A percentile compares a stretch with the other conserved stretches of the same genome.
phyloP scores from a whole-genome alignment of 1,140 invertebrate species.

The Lordiphosa collinella region DNA sequence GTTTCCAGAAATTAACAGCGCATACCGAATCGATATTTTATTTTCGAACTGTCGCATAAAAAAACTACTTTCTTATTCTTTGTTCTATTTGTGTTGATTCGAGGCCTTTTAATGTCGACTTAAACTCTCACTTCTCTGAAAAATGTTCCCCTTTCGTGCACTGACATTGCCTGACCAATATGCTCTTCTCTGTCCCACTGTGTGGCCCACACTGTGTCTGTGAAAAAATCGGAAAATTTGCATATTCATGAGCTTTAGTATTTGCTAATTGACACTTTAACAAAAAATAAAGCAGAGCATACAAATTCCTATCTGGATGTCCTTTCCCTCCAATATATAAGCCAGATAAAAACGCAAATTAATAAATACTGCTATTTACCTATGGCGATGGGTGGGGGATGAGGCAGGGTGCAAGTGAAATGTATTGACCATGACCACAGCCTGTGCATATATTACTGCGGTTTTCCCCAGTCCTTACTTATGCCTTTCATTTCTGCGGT shows the following conservation, averaged over 20 bases:
- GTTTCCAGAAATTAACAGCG: too few species aligned
- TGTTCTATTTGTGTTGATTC: too few species aligned
- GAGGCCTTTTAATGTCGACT: too few species aligned
- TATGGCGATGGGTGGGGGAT: constrained; percentile 3
- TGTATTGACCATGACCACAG: constrained; percentile 31
- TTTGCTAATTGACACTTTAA: constrained; percentile 72
- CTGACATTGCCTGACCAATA: constrained; percentile 8
- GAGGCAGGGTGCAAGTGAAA: neutral
- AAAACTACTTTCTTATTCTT: too few species aligned
- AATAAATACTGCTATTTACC: constrained; percentile 47
- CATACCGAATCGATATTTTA: too few species aligned
- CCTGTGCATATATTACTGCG: constrained; percentile 50
- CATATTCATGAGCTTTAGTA: constrained; percentile 76
- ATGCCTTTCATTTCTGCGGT: constrained; percentile 1
- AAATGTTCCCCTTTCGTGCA: too few species aligned
- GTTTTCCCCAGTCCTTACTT: constrained; percentile 38
- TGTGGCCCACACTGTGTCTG: constrained; percentile 9
- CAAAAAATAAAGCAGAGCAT: constrained; percentile 40
- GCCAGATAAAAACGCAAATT: constrained; percentile 54
- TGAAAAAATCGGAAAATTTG: constrained; percentile 50
- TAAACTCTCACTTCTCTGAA: too few species aligned
- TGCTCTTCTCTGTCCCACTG: constrained; percentile 1
- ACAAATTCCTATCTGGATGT: constrained; percentile 27
- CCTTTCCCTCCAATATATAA: constrained; percentile 13
- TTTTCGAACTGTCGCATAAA: too few species aligned